Evolutionary conservation across 2,888 invertebrate species (phyloP).

Genomic region (Teinopalpus imperialis): DNA sequence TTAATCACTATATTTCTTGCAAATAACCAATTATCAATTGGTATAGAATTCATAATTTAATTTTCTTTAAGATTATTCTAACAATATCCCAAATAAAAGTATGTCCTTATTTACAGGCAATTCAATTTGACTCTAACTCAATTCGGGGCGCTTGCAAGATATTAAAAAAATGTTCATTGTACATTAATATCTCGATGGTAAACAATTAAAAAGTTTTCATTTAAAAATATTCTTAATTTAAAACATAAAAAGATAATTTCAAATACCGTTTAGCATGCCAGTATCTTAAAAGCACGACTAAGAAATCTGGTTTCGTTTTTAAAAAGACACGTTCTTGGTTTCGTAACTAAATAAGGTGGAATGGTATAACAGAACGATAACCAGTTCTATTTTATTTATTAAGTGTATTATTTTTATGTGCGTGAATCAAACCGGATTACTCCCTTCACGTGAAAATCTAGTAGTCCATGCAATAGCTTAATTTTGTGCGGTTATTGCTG

Average conservation of each 20-base stretch:
- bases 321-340: conserved; percentile 43
- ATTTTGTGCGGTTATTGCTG: too few species aligned
- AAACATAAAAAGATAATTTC: conserved; percentile 28
- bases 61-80: too few species aligned
- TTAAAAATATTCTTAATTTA: conserved; percentile 17
- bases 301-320: conserved; percentile 60
- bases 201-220: background rate
- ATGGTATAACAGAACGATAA: conserved; percentile 37
- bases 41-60: too few species aligned
- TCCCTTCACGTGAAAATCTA: conserved; percentile 25
- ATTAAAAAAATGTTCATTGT: too few species aligned
- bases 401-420: conserved; percentile 39
- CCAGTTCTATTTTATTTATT: conserved; percentile 37
- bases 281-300: conserved; percentile 50
- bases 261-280: conserved; percentile 39
- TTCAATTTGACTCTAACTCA: too few species aligned
- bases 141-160: too few species aligned
- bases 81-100: too few species aligned
- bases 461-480: too few species aligned
- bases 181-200: background rate
- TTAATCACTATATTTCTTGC: too few species aligned
- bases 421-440: conserved; percentile 40
- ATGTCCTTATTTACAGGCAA: too few species aligned
- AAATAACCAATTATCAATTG: too few species aligned
- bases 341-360: conserved; percentile 49